phyloP scores from a whole-genome alignment of 2,888 invertebrate species.

The Chirona hameri region DNA sequence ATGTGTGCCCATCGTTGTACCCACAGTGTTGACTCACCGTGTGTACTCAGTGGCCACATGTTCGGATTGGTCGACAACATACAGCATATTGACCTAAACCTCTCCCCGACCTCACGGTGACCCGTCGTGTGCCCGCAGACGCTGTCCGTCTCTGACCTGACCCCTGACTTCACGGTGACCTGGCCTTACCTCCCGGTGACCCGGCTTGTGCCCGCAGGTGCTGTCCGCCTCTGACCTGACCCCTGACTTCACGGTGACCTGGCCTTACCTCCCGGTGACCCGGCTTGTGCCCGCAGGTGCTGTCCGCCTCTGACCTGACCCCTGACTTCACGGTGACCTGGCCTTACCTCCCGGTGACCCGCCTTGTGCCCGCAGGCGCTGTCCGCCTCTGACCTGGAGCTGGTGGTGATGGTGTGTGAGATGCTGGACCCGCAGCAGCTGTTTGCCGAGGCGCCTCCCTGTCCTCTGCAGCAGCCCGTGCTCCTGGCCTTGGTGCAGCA shows the following conservation, averaged over 20 bases:
- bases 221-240: background rate
- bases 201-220: no score
- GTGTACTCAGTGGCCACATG: no score
- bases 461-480: slow-evolving; percentile 79
- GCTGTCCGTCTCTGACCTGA: slow-evolving; percentile 2
- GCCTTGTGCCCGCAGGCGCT: slow-evolving; percentile 62
- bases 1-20: no score
- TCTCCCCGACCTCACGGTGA: no score
- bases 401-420: slow-evolving; percentile 83
- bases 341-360: background rate
- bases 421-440: slow-evolving; percentile 73
- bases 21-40: no score
- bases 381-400: slow-evolving; percentile 76
- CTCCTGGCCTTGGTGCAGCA: slow-evolving; percentile 91
- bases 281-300: background rate
- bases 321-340: no score
- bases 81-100: no score
- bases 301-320: background rate
- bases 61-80: no score
- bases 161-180: no score
- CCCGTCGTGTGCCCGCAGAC: background rate
- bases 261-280: background rate
- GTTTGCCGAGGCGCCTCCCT: slow-evolving; percentile 60
- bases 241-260: no score
- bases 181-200: no score